phyloP scores from a whole-genome alignment of 2,797 vertebrate species.

The Fundulus diaphanus region DNA sequence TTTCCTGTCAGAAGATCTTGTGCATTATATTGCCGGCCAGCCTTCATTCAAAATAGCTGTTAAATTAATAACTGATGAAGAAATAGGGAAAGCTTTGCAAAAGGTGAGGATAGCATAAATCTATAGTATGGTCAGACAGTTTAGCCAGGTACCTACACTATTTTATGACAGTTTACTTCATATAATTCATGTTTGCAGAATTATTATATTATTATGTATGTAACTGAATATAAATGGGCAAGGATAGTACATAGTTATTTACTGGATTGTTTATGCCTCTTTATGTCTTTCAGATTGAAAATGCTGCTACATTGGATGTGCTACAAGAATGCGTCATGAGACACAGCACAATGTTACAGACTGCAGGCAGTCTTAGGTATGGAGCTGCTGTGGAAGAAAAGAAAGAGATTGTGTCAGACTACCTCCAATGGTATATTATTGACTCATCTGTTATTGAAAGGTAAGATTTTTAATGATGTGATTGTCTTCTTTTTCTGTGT shows the following conservation, averaged over 20 bases:
- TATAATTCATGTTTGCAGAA: neutral
- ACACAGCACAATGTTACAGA: slow-evolving; percentile 31
- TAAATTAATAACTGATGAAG: too few species aligned
- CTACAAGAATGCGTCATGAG: slow-evolving; percentile 14
- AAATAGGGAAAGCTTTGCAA: too few species aligned
- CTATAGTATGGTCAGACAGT: too few species aligned
- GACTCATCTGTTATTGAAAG: slow-evolving; percentile 28
- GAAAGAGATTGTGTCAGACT: slow-evolving; percentile 13
- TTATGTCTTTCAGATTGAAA: slow-evolving; percentile 25
- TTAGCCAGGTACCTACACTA: neutral
- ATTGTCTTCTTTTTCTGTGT: too few species aligned
- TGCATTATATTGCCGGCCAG: too few species aligned
- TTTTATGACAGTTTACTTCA: slow-evolving; percentile 10
- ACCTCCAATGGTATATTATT: slow-evolving; percentile 21
- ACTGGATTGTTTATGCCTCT: neutral
- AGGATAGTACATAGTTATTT: neutral
- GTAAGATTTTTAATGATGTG: slow-evolving; percentile 8
- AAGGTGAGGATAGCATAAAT: too few species aligned
- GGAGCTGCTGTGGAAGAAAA: slow-evolving; percentile 4
- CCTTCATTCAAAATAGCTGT: too few species aligned
- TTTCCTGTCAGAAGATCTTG: too few species aligned
- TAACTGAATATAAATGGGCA: neutral
- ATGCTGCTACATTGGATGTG: slow-evolving; percentile 22
- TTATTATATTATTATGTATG: neutral
- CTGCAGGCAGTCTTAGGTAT: slow-evolving; percentile 17